Conservation (phyloP, 2,888 invertebrate species). For the Lysandra bellargus region DNA sequence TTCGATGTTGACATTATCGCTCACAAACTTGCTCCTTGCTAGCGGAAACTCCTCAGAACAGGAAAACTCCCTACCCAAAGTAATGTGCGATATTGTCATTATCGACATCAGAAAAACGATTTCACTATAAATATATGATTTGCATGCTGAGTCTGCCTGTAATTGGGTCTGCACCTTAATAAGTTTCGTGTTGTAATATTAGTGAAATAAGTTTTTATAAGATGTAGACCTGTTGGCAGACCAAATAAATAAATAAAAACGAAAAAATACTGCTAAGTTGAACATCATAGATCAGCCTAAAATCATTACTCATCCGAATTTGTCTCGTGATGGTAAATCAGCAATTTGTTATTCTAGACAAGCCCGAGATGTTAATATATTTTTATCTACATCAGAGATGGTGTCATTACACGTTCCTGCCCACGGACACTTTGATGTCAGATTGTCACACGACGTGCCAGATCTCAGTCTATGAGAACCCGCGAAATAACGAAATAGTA, state of each 20-base stretch:
- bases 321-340: conserved; percentile 47
- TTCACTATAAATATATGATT: too few species aligned
- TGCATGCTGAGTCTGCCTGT: too few species aligned
- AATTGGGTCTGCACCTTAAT: too few species aligned
- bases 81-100: too few species aligned
- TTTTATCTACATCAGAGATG: conserved; percentile 66
- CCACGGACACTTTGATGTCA: conserved; percentile 64
- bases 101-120: too few species aligned
- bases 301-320: conserved; percentile 27
- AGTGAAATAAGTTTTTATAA: too few species aligned
- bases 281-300: neutral
- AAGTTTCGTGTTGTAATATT: too few species aligned
- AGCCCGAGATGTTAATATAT: conserved; percentile 64
- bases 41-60: too few species aligned
- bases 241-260: neutral
- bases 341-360: conserved; percentile 59
- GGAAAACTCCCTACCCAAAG: too few species aligned
- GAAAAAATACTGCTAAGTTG: neutral
- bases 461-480: conserved; percentile 30
- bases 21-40: too few species aligned
- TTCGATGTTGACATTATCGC: too few species aligned
- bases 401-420: conserved; percentile 70
- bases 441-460: conserved; percentile 41
- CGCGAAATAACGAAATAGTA: conserved; percentile 28
- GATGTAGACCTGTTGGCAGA: too few species aligned